Conservation (phyloP, 1,140 invertebrate species). For the Drosophila azteca region DNA sequence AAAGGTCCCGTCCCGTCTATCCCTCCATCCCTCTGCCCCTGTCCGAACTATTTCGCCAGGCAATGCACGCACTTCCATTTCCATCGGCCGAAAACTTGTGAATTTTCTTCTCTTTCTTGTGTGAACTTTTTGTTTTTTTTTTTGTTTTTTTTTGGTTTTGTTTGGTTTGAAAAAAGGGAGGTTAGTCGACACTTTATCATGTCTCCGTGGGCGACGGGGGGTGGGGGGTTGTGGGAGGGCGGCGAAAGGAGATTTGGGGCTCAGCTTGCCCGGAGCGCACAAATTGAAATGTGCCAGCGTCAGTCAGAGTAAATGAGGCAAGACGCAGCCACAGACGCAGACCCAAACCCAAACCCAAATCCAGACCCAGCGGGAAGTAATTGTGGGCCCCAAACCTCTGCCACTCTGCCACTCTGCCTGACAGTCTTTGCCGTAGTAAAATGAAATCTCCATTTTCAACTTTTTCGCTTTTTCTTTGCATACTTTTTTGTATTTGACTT, state of each 20-base stretch:
- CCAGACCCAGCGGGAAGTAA: constrained; percentile 51
- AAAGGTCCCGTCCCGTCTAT: constrained; percentile 5
- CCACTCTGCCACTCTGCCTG: background rate
- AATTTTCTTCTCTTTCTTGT: constrained; percentile 44
- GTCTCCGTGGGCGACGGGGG: constrained; percentile 56
- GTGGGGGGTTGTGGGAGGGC: constrained; percentile 1
- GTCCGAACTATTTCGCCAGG: constrained; percentile 47
- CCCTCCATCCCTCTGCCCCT: background rate
- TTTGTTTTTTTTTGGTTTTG: constrained; percentile 26
- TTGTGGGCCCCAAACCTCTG: constrained; percentile 23
- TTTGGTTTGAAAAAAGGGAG: constrained; percentile 3
- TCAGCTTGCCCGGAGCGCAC: constrained; percentile 47
- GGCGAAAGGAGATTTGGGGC: constrained; percentile 18
- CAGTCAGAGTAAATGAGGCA: constrained; percentile 73
- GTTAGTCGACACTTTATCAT: constrained; percentile 73
- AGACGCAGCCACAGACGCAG: constrained; percentile 51
- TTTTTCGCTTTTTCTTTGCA: constrained; percentile 8
- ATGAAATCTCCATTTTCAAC: constrained; percentile 24
- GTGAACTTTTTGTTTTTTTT: constrained; percentile 1
- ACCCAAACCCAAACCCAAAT: constrained; percentile 55
- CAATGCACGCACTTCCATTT: constrained; percentile 47
- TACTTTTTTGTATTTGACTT: constrained; percentile 48
- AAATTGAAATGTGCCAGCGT: constrained; percentile 75
- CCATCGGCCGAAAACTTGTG: constrained; percentile 52
- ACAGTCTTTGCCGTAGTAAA: constrained; percentile 13